phyloP scores from a whole-genome alignment of 2,797 vertebrate genomes.

The Hoplostethus atlanticus region DNA sequence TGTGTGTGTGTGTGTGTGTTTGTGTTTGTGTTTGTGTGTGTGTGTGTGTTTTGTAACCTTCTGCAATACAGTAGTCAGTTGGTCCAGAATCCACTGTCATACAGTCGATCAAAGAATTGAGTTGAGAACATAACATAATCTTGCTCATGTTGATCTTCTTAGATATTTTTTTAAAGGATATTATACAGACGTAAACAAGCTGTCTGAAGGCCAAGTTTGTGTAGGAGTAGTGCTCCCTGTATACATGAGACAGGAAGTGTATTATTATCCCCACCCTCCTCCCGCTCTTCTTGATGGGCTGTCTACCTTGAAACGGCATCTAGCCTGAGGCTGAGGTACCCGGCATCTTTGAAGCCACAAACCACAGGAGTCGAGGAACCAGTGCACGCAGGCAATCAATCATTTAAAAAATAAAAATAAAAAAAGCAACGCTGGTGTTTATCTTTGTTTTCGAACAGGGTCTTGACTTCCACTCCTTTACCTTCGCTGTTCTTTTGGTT shows the following conservation, averaged over 20 bases:
- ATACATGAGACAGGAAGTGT: slow-evolving; percentile 51
- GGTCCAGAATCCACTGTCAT: background rate
- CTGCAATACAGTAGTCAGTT: background rate
- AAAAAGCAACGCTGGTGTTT: too few species aligned
- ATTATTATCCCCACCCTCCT: slow-evolving; percentile 55
- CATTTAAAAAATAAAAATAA: background rate
- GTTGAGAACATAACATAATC: too few species aligned
- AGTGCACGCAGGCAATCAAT: background rate
- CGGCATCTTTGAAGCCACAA: background rate
- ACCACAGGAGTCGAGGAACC: too few species aligned
- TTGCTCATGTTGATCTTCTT: slow-evolving; percentile 8
- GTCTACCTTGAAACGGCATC: slow-evolving; percentile 43
- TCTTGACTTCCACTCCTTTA: background rate
- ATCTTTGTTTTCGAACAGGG: background rate
- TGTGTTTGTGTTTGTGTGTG: slow-evolving; percentile 5
- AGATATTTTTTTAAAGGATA: slow-evolving; percentile 17
- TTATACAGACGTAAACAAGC: slow-evolving; percentile 48
- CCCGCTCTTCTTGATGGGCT: slow-evolving; percentile 69
- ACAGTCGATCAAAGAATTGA: slow-evolving; percentile 26
- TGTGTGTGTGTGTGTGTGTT: slow-evolving; percentile 10
- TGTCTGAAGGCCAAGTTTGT: slow-evolving; percentile 24
- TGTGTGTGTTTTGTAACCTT: slow-evolving; percentile 11
- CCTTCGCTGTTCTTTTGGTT: background rate
- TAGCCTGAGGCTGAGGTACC: slow-evolving; percentile 39
- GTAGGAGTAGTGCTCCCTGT: slow-evolving; percentile 37